These are phyloP conservation scores for Cephalotes varians DNA, from an alignment of 2,888 invertebrate species.

Conservation along the genomic window DNA sequence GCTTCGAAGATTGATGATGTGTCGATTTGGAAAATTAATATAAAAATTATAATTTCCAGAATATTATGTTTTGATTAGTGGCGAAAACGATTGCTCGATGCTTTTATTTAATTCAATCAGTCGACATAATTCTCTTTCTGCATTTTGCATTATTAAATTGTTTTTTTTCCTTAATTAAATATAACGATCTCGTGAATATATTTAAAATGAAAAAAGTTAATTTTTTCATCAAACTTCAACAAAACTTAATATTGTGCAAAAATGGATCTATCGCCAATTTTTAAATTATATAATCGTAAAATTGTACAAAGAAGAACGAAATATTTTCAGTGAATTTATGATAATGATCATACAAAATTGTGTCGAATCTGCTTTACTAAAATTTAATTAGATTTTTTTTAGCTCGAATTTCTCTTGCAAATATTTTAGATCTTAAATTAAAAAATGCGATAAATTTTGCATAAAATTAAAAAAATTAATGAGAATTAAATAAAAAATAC, in stretches of 20 bases:
- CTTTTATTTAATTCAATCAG: not conserved
- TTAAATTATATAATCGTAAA: not conserved
- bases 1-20: conserved; percentile 50
- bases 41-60: conserved; percentile 29
- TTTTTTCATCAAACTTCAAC: too few relatives aligned
- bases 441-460: not conserved
- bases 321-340: not conserved
- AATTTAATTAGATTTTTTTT: not conserved
- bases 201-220: not conserved
- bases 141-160: not conserved
- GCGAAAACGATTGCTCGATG: conserved; percentile 3
- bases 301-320: not conserved
- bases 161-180: not conserved
- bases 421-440: not conserved
- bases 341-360: not conserved
- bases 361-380: not conserved
- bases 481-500: not conserved
- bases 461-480: not conserved
- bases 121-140: not conserved
- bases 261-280: not conserved
- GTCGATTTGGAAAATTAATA: conserved; percentile 61
- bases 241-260: too few relatives aligned
- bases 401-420: not conserved
- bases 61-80: conserved; percentile 21
- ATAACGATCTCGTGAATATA: not conserved